A percentile compares a stretch with the other conserved stretches of the same genome.
Conservation (phyloP, 2,113 vertebrate species). For the Ranitomeya variabilis region DNA sequence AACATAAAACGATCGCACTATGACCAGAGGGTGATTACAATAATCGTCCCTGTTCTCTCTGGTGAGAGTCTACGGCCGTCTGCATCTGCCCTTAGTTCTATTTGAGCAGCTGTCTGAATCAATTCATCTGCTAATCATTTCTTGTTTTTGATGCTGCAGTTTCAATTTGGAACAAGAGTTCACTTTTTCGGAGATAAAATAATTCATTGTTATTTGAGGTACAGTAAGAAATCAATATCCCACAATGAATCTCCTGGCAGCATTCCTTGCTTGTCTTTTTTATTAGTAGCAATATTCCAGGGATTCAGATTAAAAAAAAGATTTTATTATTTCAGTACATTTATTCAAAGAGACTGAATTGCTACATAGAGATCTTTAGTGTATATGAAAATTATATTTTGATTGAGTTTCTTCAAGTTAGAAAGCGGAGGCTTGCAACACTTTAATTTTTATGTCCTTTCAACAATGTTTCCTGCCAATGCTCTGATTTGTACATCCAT, state of each 20-base stretch:
- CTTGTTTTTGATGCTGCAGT: not conserved
- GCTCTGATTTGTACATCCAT: too few relatives aligned
- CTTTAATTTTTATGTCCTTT: too few relatives aligned
- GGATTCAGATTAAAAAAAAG: not conserved
- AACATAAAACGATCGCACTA: too few relatives aligned
- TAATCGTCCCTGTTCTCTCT: too few relatives aligned
- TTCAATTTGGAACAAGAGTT: not conserved
- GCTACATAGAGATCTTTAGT: not conserved
- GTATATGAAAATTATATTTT: too few relatives aligned
- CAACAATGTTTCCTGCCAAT: too few relatives aligned
- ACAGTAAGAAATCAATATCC: not conserved
- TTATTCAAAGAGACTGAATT: not conserved
- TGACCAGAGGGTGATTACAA: too few relatives aligned
- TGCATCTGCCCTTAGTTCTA: not conserved
- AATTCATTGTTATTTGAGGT: not conserved
- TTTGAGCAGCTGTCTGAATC: conserved; percentile 4
- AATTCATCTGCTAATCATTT: conserved; percentile 2
- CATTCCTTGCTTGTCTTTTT: not conserved
- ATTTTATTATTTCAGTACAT: not conserved
- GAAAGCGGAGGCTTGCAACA: too few relatives aligned
- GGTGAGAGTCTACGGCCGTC: too few relatives aligned
- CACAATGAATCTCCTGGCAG: not conserved
- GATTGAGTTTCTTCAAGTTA: too few relatives aligned
- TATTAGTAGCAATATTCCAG: not conserved
- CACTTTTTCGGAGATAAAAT: not conserved